Conservation (phyloP, 2,888 invertebrate genomes). For the Sinelater perroti region DNA sequence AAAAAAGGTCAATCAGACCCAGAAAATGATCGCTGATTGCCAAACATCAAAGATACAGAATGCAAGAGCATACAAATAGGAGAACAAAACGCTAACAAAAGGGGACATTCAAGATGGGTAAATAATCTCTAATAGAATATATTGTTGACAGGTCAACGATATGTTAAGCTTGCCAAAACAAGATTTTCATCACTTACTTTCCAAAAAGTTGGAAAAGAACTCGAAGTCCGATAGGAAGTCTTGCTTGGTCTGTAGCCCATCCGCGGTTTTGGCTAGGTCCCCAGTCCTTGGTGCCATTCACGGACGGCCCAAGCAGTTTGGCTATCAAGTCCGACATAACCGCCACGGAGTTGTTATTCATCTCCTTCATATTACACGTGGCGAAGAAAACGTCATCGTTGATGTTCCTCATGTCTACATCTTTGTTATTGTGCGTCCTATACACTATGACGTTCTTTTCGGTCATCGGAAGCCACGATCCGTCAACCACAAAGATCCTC, state of each 20-base stretch:
- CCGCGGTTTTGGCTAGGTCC: slow-evolving; percentile 63
- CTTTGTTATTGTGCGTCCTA: slow-evolving; percentile 67
- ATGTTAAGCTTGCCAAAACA: no score
- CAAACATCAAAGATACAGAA: no score
- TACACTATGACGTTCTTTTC: slow-evolving; percentile 77
- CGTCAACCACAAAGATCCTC: slow-evolving; percentile 71
- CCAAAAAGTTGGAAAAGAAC: slow-evolving; percentile 65
- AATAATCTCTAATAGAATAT: no score
- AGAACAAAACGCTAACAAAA: no score
- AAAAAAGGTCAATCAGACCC: no score
- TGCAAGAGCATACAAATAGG: no score
- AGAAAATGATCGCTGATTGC: no score
- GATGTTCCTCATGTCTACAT: slow-evolving; percentile 72
- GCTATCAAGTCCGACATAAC: slow-evolving; percentile 50
- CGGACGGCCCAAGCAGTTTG: slow-evolving; percentile 59
- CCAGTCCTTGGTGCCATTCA: slow-evolving; percentile 64
- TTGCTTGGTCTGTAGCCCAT: slow-evolving; percentile 61
- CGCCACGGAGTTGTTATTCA: slow-evolving; percentile 51
- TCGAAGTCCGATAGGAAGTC: slow-evolving; percentile 68
- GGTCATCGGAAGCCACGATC: slow-evolving; percentile 64
- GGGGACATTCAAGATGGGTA: not conserved
- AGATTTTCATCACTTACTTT: slow-evolving; percentile 57
- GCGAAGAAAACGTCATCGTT: slow-evolving; percentile 62
- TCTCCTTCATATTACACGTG: slow-evolving; percentile 50
- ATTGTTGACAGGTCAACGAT: no score